Percentiles rank a stretch among this genome's conserved stretches.
These are phyloP conservation scores for Blastobasis lacticolella DNA, from an alignment of 2,888 invertebrate genomes.

Conservation along the genomic window DNA sequence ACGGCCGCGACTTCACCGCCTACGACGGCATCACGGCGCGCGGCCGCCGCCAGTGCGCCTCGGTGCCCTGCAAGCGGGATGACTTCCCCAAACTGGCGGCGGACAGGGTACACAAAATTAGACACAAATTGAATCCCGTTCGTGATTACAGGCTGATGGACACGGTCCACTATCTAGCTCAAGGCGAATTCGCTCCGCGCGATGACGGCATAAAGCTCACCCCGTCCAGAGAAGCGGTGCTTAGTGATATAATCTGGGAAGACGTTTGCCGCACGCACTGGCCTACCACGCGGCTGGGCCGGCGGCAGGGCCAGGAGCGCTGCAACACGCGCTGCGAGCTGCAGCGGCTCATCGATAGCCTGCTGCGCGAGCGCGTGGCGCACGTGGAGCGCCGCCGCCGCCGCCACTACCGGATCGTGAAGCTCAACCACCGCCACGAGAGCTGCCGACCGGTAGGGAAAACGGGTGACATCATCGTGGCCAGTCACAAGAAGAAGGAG, in stretches of 20 bases:
- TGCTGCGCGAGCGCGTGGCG: constrained; percentile 57
- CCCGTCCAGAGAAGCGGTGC: constrained; percentile 61
- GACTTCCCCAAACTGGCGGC: constrained; percentile 54
- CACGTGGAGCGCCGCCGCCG: constrained; percentile 59
- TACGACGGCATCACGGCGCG: constrained; percentile 64
- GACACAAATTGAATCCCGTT: constrained; percentile 62
- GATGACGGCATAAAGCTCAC: constrained; percentile 66
- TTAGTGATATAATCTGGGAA: constrained; percentile 68
- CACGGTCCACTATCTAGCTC: constrained; percentile 65
- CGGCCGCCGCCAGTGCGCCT: constrained; percentile 55
- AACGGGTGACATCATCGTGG: constrained; percentile 65
- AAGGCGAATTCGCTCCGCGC: constrained; percentile 66
- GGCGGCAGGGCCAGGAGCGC: constrained; percentile 43
- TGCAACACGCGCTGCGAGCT: constrained; percentile 49
- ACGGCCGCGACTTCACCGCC: constrained; percentile 60
- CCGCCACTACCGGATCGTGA: constrained; percentile 64
- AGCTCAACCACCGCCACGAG: constrained; percentile 60
- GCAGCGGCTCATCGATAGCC: constrained; percentile 57
- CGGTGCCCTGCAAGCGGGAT: constrained; percentile 57
- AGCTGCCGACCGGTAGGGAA: constrained; percentile 55
- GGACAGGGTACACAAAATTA: constrained; percentile 60
- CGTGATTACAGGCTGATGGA: constrained; percentile 66
- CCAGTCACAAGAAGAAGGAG: constrained; percentile 54
- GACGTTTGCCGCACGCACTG: constrained; percentile 67
- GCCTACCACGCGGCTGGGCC: constrained; percentile 57